A percentile compares a stretch with the other conserved stretches of the same genome.
Conservation (phyloP, 2,113 vertebrate genomes). For the Speoplatyrhinus poulsoni region DNA sequence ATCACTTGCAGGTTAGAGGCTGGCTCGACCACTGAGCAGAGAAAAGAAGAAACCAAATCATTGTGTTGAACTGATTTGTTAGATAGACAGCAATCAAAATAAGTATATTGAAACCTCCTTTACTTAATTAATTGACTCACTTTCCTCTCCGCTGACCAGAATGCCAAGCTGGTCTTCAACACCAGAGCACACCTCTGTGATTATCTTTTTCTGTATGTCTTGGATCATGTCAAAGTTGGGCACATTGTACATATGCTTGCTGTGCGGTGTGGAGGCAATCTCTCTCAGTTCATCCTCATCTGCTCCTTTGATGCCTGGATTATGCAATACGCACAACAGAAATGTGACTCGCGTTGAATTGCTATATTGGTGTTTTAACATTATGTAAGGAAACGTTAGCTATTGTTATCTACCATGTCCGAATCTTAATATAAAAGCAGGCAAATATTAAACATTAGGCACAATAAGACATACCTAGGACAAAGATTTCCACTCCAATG, state of each 20-base stretch:
- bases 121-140: constrained; percentile 67
- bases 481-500: constrained; percentile 95
- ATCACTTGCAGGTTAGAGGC: constrained; percentile 86
- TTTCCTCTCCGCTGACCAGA: constrained; percentile 91
- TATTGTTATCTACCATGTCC: too few relatives aligned
- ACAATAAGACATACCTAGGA: constrained; percentile 84
- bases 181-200: constrained; percentile 90
- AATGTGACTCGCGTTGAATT: constrained; percentile 16
- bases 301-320: constrained; percentile 94
- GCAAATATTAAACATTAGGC: constrained; percentile 34
- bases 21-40: constrained; percentile 85
- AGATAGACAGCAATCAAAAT: too few relatives aligned
- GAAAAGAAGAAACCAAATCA: background rate
- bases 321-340: constrained; percentile 34
- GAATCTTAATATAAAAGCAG: constrained; percentile 48
- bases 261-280: constrained; percentile 90
- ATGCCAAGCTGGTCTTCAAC: constrained; percentile 91
- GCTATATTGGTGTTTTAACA: background rate
- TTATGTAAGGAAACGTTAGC: too few relatives aligned
- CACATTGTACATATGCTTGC: constrained; percentile 93
- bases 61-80: too few relatives aligned
- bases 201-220: constrained; percentile 89
- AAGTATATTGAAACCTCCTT: too few relatives aligned
- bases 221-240: constrained; percentile 93
- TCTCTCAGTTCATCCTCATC: constrained; percentile 93